These are phyloP conservation scores for Anguilla megastoma DNA, from an alignment of 2,797 vertebrate genomes.

Conservation along the genomic window DNA sequence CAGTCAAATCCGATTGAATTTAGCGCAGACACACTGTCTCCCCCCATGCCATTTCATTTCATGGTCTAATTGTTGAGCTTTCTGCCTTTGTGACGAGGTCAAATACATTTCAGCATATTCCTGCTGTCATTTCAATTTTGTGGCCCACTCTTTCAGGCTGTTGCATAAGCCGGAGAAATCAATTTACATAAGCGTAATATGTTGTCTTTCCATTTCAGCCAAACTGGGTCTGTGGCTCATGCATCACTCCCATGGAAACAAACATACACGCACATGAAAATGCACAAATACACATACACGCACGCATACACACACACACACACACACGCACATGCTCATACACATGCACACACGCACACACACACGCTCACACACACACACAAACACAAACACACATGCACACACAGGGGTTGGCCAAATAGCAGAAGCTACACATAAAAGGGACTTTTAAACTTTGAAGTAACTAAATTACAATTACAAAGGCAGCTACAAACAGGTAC, in stretches of 20 bases:
- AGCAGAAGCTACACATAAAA: background rate
- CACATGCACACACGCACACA: background rate
- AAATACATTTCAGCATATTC: slow-evolving; percentile 9
- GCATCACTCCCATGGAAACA: background rate
- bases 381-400: background rate
- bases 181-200: slow-evolving; percentile 10
- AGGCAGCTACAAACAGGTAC: background rate
- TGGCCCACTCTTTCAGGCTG: slow-evolving; percentile 2
- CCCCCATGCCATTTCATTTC: background rate
- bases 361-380: too few species aligned
- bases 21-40: slow-evolving; percentile 7
- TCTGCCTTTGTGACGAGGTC: background rate
- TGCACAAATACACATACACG: background rate
- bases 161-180: slow-evolving; percentile 17
- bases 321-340: background rate
- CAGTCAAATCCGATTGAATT: background rate
- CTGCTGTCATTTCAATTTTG: slow-evolving; percentile 11
- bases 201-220: background rate
- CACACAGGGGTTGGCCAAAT: background rate
- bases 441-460: background rate
- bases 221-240: background rate
- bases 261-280: background rate
- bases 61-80: slow-evolving; percentile 13
- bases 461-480: background rate
- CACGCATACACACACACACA: background rate